Evolutionary conservation across 2,888 invertebrate species (phyloP).

Genomic region (Biston betularia): DNA sequence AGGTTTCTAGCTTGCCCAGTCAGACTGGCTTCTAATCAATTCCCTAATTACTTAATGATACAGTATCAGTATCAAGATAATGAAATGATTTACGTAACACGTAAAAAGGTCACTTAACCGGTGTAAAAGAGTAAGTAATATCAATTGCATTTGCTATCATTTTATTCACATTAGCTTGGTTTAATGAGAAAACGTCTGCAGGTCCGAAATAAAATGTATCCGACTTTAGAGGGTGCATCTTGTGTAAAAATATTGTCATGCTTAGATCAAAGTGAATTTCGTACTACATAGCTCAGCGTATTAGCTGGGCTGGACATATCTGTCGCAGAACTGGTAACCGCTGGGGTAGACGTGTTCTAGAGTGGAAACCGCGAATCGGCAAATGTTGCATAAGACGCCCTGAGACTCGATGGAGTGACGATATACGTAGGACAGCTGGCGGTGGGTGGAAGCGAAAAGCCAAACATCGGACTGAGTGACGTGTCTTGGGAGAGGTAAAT

Average conservation of each 20-base stretch:
- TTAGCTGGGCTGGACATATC: too few species aligned
- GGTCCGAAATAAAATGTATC: conserved; percentile 44
- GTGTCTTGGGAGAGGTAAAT: too few species aligned
- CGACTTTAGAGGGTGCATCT: conserved; percentile 52
- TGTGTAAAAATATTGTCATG: neutral
- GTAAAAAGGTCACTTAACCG: conserved; percentile 66
- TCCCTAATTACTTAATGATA: conserved; percentile 36
- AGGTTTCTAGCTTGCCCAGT: conserved; percentile 7
- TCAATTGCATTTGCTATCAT: conserved; percentile 69
- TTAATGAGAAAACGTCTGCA: conserved; percentile 67
- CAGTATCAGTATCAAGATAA: conserved; percentile 33
- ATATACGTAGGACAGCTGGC: too few species aligned
- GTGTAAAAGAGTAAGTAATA: conserved; percentile 69
- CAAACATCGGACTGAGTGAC: too few species aligned
- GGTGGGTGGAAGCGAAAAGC: too few species aligned
- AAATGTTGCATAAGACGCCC: too few species aligned
- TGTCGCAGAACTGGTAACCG: too few species aligned
- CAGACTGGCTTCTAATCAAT: conserved; percentile 23
- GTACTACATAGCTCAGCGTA: too few species aligned
- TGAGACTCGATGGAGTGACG: too few species aligned
- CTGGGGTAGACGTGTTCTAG: too few species aligned
- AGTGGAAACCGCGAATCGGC: too few species aligned
- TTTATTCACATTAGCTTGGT: conserved; percentile 73
- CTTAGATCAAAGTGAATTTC: too few species aligned
- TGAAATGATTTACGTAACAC: conserved; percentile 49